Base-by-base conservation (phyloP, 2,113 vertebrate genomes). In the Saccopteryx bilineata region DNA sequence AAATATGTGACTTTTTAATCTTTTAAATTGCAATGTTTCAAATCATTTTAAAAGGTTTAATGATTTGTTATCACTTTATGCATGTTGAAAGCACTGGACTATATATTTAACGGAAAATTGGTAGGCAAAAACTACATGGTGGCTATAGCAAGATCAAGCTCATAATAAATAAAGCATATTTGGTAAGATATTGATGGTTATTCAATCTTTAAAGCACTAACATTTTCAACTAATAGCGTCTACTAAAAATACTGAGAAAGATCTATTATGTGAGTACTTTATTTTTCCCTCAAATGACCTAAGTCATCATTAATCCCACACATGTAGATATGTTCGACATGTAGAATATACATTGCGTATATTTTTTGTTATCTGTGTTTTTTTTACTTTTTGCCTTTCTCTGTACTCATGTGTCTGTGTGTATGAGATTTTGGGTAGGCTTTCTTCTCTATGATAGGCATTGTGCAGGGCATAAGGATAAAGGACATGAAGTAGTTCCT, bases 21-120 rank as follows among this genome's bases (percentile, higher is more conserved):
- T 46, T 66, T 91, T 87, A 86, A 66, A 69, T 69, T 14, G 18
- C 9, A 82, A 69, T 31, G 83, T 69, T 91, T 83, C 28, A 81
- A 95, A 60, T 69, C 86, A 93, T 65, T 93, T 58, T 46, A 94
- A 78, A 17, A 83, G 19, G 26, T 91, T 69, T 74, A 65, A 75
- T 89, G 17, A 82, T 28, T 95, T 87, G 58, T 61, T 48, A 86
- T 87, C 76, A 56, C 5, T 63, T 74, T n/a, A 54, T 68, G 28
- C 24, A 63, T 39, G 5, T 68, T 63, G 19, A 92, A 93, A 87
- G 5, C 17, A 90, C 46, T 7, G 10, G 17, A 33, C 84, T 81
- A 24, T 31, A 9, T 80, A 48, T 76, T 26, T 68, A 54, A 33
- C 5, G n/a, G 13, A 31, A 84, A 79, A 71, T 2, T 7, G 33